A percentile compares a stretch with the other conserved stretches of the same genome.
Conservation (phyloP, 2,888 invertebrate species). For the Drosophila mayaguana region DNA sequence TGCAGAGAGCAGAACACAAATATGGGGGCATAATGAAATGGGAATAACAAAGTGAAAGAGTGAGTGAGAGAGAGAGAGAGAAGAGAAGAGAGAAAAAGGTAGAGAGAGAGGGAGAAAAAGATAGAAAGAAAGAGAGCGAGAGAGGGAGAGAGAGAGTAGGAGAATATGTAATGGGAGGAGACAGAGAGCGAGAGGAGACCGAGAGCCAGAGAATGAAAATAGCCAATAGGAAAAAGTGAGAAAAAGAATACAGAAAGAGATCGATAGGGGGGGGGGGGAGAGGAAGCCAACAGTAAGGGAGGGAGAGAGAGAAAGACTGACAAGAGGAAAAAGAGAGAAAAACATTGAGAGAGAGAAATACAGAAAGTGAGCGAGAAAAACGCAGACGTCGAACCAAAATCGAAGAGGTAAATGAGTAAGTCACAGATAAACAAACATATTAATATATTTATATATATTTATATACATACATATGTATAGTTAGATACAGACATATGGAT, state of each 20-base stretch:
- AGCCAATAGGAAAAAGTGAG: neutral
- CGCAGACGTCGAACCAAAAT: too few relatives aligned
- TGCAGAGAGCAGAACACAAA: too few relatives aligned
- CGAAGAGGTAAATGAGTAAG: too few relatives aligned
- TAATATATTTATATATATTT: too few relatives aligned
- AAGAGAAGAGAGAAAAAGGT: neutral
- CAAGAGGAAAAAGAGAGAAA: neutral
- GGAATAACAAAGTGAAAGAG: too few relatives aligned
- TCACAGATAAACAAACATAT: too few relatives aligned
- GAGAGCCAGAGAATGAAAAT: neutral
- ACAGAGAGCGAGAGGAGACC: too few relatives aligned
- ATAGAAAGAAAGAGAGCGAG: neutral
- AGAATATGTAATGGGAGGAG: neutral
- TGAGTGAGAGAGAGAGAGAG: neutral
- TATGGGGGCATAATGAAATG: too few relatives aligned
- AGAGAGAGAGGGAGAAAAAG: neutral
- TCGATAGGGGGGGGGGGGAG: too few relatives aligned
- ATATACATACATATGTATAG: too few relatives aligned
- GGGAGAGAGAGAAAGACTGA: neutral
- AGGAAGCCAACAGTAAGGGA: neutral
- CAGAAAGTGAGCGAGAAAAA: neutral
- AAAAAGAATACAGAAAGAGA: neutral
- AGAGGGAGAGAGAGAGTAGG: neutral
- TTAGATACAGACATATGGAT: too few relatives aligned
- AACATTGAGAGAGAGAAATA: neutral